Base-by-base conservation (phyloP, 2,888 invertebrate genomes). In the Drosophila mimetica region DNA sequence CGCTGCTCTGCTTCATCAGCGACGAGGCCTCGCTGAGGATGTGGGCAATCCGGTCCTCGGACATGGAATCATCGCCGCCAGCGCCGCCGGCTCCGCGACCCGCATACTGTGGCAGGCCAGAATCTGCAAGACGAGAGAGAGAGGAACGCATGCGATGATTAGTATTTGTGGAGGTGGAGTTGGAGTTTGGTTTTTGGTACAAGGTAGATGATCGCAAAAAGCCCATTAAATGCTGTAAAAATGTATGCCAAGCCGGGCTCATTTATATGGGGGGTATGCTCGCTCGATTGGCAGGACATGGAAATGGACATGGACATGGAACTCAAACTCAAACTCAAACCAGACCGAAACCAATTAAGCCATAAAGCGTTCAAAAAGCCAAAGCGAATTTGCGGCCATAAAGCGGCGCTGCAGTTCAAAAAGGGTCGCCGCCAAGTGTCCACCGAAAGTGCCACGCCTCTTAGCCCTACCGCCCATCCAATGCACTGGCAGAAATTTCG, bases 11-110 rank as follows among this genome's bases (percentile, higher is more conserved):
- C 20, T 96, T 96, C 95, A 98, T 97, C 89, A 97, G 94, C 85
- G 97, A 96, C 54, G 97, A 96, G 20, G 98, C 98, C 90, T 99
- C 98, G 89, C 94, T 96, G 65, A 99, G 94, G 90, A 99, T 98
- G 92, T 98, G 98, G 50, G 96, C 96, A 76, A 99, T 95, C 74
- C 98, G 94, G 88, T 99, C 98, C 89, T 99, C 98, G 28, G 97
- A 97, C 84, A 95, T 94, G 79, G 95, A 94, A 90, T 96, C 94
- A 54, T 96, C 96, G 46, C 95, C 93, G 67, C 96, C 94, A 52
- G 95, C 95, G 54, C 95, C 96, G 59, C 72, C 94, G 48, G 95
- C 95, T 22, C 95, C 93, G 57, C 96, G 94, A 37, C 95, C 96
- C 47, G 95, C 96, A 90, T 96, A 97, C 30, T 95, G 94, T 57